phyloP scores from a whole-genome alignment of 2,113 vertebrate genomes.

The Pseudorectes ferrugineus region DNA sequence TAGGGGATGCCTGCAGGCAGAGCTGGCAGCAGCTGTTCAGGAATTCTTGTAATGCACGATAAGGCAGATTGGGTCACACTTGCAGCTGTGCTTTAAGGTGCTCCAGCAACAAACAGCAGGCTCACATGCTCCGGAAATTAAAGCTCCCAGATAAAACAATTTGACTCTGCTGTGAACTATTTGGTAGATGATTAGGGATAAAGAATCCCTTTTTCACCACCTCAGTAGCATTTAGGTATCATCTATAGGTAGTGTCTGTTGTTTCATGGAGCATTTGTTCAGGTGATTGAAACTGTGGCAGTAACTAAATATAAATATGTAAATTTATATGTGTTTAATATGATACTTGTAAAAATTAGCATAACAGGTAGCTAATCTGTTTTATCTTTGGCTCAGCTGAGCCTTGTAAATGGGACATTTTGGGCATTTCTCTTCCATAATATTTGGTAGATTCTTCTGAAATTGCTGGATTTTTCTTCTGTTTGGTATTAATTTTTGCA shows the following conservation, averaged over 20 bases:
- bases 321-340: neutral
- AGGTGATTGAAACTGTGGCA: neutral
- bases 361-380: too few relatives aligned
- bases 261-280: neutral
- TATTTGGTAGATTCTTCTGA: neutral
- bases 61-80: neutral
- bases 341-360: neutral
- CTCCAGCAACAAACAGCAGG: neutral
- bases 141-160: rapidly evolving
- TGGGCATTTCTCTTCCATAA: neutral
- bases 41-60: neutral
- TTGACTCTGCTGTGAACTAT: rapidly evolving
- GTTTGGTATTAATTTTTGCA: neutral
- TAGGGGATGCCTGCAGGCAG: neutral
- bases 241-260: neutral
- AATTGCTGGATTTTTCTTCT: neutral
- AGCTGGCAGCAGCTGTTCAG: neutral
- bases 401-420: neutral
- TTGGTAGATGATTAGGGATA: neutral
- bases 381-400: neutral
- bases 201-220: too few relatives aligned
- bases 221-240: neutral
- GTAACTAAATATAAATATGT: neutral
- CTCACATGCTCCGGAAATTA: neutral
- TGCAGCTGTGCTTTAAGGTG: neutral